phyloP scores from a whole-genome alignment of 1,140 invertebrate species.

The Phymorhynchus buccinoides region DNA sequence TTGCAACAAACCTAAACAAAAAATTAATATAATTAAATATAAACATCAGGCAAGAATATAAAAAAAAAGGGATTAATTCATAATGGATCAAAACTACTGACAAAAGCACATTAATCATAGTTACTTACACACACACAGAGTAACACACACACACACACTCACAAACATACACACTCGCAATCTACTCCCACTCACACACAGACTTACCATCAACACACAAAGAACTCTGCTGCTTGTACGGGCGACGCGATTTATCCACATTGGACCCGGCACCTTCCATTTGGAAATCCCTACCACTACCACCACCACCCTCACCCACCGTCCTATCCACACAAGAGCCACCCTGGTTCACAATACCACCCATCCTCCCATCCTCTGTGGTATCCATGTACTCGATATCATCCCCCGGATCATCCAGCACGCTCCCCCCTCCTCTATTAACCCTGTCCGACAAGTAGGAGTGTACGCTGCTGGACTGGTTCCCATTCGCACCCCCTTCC shows the following conservation, averaged over 20 bases:
- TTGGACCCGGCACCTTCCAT: not conserved
- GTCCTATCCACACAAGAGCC: not conserved
- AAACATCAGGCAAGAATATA: too few species aligned
- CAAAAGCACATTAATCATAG: too few species aligned
- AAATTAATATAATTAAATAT: too few species aligned
- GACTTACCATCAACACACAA: slow-evolving; percentile 7
- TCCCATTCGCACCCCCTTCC: not conserved
- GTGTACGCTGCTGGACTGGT: slow-evolving; percentile 27
- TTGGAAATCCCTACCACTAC: not conserved
- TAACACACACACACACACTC: too few species aligned
- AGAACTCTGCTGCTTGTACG: slow-evolving; percentile 18
- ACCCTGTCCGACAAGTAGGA: not conserved
- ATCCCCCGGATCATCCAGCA: slow-evolving; percentile 43
- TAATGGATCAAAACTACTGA: too few species aligned
- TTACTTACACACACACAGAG: too few species aligned
- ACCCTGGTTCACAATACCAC: not conserved
- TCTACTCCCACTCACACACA: not conserved
- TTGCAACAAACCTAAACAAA: too few species aligned
- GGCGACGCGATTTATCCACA: not conserved
- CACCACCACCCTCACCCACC: not conserved
- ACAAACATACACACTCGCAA: too few species aligned
- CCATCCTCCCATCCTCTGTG: not conserved
- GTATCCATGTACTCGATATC: slow-evolving; percentile 44
- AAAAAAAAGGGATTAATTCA: too few species aligned
- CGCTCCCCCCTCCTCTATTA: not conserved